phyloP scores from a whole-genome alignment of 2,113 vertebrate species.

The Peromyscus leucopus region DNA sequence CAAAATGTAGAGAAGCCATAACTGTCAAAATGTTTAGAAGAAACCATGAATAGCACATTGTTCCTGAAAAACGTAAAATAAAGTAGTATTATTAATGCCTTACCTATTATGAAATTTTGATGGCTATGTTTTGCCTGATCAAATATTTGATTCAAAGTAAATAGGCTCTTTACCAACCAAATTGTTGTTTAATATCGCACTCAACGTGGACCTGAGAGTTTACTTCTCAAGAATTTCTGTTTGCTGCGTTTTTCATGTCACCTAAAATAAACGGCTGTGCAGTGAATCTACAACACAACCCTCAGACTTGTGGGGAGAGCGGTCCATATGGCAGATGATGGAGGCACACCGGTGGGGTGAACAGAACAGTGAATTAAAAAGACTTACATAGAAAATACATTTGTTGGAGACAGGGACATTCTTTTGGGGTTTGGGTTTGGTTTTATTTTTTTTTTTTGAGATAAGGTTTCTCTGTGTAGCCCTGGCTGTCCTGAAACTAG shows the following conservation, averaged over 20 bases:
- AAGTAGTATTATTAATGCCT: not conserved
- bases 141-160: not conserved
- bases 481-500: too few relatives aligned
- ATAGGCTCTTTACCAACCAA: not conserved
- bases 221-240: not conserved
- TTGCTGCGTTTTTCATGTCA: not conserved
- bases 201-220: not conserved
- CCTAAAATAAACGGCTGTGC: not conserved
- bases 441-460: not conserved
- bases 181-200: not conserved
- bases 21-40: not conserved
- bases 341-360: not conserved
- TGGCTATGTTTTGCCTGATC: not conserved
- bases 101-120: not conserved
- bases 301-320: not conserved
- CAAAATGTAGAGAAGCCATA: not conserved
- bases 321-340: not conserved
- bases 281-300: too few relatives aligned
- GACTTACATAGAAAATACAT: not conserved
- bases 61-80: not conserved
- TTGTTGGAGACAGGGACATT: not conserved
- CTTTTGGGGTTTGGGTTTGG: not conserved
- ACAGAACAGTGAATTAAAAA: not conserved
- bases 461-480: not conserved
- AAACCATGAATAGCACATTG: not conserved